Percentiles rank a stretch among this genome's conserved stretches.
Conservation (phyloP, 2,888 invertebrate species). For the Steromphala cineraria region DNA sequence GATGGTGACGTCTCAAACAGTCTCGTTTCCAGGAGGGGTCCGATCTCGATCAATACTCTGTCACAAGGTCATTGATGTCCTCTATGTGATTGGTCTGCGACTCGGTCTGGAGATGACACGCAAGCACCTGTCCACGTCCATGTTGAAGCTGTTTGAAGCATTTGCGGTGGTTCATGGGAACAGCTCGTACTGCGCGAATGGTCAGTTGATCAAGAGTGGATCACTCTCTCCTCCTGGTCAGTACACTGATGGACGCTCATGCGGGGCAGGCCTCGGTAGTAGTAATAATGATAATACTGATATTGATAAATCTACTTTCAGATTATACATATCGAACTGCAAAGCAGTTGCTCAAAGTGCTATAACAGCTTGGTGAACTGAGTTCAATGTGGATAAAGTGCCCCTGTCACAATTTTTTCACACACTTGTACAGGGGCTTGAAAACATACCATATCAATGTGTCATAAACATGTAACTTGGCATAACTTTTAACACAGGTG, state of each 20-base stretch:
- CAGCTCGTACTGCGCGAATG: background rate
- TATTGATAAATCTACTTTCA: no score
- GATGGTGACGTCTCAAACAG: constrained; percentile 86
- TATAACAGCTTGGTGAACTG: no score
- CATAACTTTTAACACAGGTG: no score
- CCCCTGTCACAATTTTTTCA: no score
- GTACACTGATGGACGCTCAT: background rate
- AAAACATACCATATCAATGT: no score
- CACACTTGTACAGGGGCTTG: no score
- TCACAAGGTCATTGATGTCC: constrained; percentile 87
- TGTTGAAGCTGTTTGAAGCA: constrained; percentile 72
- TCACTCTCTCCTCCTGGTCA: background rate
- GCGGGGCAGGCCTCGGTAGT: no score
- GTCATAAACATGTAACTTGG: no score
- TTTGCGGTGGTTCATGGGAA: constrained; percentile 62
- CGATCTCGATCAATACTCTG: constrained; percentile 85
- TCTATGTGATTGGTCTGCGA: constrained; percentile 81
- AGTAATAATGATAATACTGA: no score
- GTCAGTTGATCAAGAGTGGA: background rate
- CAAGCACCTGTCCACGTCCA: constrained; percentile 68
- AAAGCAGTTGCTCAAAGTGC: no score
- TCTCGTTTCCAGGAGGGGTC: constrained; percentile 88
- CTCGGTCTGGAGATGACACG: constrained; percentile 78
- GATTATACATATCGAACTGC: no score
- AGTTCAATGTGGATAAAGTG: no score